Percentiles rank a stretch among this genome's conserved stretches.
Evolutionary conservation across 2,797 vertebrate species (phyloP).

Genomic region (Coregonus ussuriensis): DNA sequence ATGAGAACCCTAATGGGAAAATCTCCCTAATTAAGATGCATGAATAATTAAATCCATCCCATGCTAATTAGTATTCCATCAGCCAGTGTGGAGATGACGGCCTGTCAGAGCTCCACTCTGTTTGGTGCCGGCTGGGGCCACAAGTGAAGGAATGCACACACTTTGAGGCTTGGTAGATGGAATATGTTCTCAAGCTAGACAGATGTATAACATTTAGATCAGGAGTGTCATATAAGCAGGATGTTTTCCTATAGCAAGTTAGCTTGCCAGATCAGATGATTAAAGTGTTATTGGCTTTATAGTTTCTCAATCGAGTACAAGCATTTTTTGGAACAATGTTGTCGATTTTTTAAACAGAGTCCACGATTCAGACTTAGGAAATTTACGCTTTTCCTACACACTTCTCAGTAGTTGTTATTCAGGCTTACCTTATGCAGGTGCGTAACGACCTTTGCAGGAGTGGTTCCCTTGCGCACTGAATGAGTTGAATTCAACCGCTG

Average conservation of each 20-base stretch:
- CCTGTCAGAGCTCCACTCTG: conserved; percentile 58
- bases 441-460: no score
- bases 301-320: no score
- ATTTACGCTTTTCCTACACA: no score
- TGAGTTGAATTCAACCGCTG: no score
- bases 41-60: conserved; percentile 80
- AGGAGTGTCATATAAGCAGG: background rate
- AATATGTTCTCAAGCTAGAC: conserved; percentile 1
- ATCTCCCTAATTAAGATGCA: conserved; percentile 79
- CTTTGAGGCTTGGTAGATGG: conserved; percentile 58
- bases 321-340: no score
- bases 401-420: no score
- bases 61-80: conserved; percentile 78
- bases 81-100: conserved; percentile 65
- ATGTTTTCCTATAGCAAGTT: background rate
- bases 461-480: no score
- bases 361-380: no score
- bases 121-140: conserved; percentile 42
- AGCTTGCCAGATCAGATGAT: background rate
- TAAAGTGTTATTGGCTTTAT: background rate
- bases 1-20: conserved; percentile 73
- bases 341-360: no score
- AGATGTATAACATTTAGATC: background rate
- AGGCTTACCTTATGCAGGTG: no score
- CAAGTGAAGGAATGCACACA: conserved; percentile 56